A percentile compares a stretch with the other conserved stretches of the same genome.
phyloP scores from a whole-genome alignment of 1,140 invertebrate species.

The Eumaeus atala region DNA sequence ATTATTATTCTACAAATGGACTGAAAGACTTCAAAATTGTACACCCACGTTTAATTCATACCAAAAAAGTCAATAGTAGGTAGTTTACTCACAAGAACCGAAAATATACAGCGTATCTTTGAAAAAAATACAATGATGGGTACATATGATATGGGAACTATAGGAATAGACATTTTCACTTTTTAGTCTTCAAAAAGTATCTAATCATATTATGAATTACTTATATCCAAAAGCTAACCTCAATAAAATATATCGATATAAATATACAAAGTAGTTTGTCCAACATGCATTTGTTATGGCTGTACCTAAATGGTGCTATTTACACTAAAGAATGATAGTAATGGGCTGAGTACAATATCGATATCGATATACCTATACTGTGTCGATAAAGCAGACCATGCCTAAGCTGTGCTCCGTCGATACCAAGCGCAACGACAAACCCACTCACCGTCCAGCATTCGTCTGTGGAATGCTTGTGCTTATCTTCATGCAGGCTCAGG shows the following conservation, averaged over 20 bases:
- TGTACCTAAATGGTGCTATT: conserved; percentile 8
- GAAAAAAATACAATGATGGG: too few species aligned
- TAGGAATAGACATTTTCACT: too few species aligned
- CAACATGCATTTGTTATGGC: conserved; percentile 15
- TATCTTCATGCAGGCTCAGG: conserved; percentile 56
- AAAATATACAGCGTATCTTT: too few species aligned
- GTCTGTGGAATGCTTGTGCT: conserved; percentile 61
- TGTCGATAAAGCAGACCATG: conserved; percentile 25
- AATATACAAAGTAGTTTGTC: conserved; percentile 19
- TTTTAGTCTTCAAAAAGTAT: conserved; percentile 1
- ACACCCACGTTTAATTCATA: too few species aligned
- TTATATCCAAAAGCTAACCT: conserved; percentile 37
- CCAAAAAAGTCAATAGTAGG: too few species aligned
- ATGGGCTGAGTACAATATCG: conserved; percentile 17
- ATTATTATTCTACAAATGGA: too few species aligned
- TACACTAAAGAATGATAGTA: conserved; percentile 8
- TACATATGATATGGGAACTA: too few species aligned
- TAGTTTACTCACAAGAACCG: too few species aligned
- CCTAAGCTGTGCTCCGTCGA: conserved; percentile 31
- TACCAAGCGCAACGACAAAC: conserved; percentile 44
- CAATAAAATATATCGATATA: conserved; percentile 35
- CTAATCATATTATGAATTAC: neutral
- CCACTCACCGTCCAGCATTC: conserved; percentile 64
- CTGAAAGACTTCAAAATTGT: too few species aligned
- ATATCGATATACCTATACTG: conserved; percentile 37